A percentile compares a stretch with the other conserved stretches of the same genome.
Evolutionary conservation across 1,140 invertebrate genomes (phyloP).

Genomic region (Drosophila serrata): DNA sequence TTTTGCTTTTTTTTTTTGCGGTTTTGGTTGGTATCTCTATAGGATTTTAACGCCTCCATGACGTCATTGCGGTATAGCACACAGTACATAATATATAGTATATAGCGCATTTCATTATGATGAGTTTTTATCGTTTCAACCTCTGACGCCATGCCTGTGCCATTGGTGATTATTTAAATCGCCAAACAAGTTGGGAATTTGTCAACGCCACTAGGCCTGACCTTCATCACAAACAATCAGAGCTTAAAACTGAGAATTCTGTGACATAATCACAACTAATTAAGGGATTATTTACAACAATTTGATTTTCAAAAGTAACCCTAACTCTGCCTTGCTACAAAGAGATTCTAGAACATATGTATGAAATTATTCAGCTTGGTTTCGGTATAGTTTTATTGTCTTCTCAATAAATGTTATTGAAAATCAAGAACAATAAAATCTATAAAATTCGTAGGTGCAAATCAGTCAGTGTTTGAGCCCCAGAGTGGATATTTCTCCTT

Average conservation of each 20-base stretch:
- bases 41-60: slow-evolving; percentile 14
- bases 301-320: too few species aligned
- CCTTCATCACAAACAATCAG: slow-evolving; percentile 31
- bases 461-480: background rate
- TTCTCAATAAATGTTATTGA: slow-evolving; percentile 13
- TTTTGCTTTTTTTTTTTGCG: slow-evolving; percentile 15
- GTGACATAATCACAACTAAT: background rate
- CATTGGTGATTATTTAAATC: slow-evolving; percentile 44
- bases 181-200: slow-evolving; percentile 40
- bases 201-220: slow-evolving; percentile 1
- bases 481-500: slow-evolving; percentile 45
- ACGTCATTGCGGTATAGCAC: slow-evolving; percentile 17
- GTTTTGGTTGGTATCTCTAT: slow-evolving; percentile 16
- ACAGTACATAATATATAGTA: background rate
- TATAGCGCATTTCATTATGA: slow-evolving; percentile 15
- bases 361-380: too few species aligned
- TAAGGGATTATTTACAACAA: background rate
- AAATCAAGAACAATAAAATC: slow-evolving; percentile 16
- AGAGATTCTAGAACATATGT: too few species aligned
- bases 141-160: slow-evolving; percentile 32
- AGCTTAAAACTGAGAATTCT: slow-evolving; percentile 12
- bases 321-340: too few species aligned
- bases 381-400: background rate
- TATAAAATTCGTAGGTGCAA: background rate
- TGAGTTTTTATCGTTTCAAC: slow-evolving; percentile 11